Base-by-base conservation (phyloP, 2,113 vertebrate species). In the Peromyscus polionotus region DNA sequence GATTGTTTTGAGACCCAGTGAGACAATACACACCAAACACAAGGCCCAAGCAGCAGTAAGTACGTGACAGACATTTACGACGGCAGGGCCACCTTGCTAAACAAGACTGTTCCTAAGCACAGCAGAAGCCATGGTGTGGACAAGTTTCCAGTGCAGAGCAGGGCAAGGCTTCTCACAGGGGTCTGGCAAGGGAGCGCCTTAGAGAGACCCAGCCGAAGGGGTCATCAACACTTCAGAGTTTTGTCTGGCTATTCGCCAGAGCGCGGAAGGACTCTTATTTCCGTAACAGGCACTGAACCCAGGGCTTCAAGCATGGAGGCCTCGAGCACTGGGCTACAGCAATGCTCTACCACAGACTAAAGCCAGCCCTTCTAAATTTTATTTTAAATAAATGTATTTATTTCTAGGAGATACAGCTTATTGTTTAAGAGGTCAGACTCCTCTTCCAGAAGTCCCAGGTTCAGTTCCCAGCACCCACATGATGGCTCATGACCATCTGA, bases 51-150 rank as follows among this genome's bases (percentile, higher is more conserved):
- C 80, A 77, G 39, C 2, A 88, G n/a, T 20, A 51, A 83, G 39
- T 68, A 33, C 19, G 86, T 88, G 88, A 61, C 75, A 97, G 86
- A 68, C 72, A 79, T n/a, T 48, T 59, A 54, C 57, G 76, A 75
- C 10, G 61, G 51, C 57, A 63, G 59, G 24, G 85, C 54, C 57
- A 73, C 54, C 57, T 67, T 84, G 88, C 54, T 77, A 79, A 51
- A 75, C 72, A 63, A 42, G 42, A n/a, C 51, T 36, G 45, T 39
- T 88, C 57, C 61, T 12, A 48, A 85, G 81, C 61, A 90, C 54
- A 92, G 67, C 61, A 85, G 54, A 61, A 22, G 45, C 7, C 72
- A 79, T 26, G n/a, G 26, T 36, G 31, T 45, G 28, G 22, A 73
- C 31, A 65, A 48, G 85, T 39, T 12, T 39, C 39, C 42, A 14